Percentiles rank a stretch among this genome's conserved stretches.
These are phyloP conservation scores for Plecturocebus donacophilus DNA, from an alignment of 2,113 vertebrate species.

Conservation along the genomic window DNA sequence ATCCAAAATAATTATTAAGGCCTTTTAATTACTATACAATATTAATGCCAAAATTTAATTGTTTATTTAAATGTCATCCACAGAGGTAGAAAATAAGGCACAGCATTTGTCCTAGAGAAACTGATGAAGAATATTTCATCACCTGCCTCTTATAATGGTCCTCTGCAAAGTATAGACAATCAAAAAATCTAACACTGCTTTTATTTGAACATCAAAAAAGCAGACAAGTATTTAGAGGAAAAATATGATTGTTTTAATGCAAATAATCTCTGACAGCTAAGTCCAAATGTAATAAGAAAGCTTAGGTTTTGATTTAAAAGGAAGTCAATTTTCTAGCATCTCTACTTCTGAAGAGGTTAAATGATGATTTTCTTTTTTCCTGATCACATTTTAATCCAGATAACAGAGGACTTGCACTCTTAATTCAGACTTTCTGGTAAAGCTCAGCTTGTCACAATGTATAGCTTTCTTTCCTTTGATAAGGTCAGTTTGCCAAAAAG, in stretches of 20 bases:
- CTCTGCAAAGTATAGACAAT: neutral
- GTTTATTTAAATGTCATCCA: slow-evolving; percentile 43
- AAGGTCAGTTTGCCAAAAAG: slow-evolving; percentile 86
- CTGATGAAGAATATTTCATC: neutral
- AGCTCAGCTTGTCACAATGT: slow-evolving; percentile 78
- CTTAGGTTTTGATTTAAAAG: slow-evolving; percentile 46
- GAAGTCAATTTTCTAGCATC: slow-evolving; percentile 1
- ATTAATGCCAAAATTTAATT: neutral
- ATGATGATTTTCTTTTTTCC: slow-evolving; percentile 1
- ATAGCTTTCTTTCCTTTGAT: slow-evolving; percentile 83
- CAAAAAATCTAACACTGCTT: neutral
- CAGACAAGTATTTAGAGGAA: neutral
- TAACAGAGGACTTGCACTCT: slow-evolving; percentile 56
- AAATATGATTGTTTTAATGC: neutral
- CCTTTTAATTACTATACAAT: neutral
- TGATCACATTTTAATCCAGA: slow-evolving; percentile 74
- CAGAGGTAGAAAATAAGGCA: neutral
- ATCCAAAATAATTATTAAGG: neutral
- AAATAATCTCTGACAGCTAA: slow-evolving; percentile 8
- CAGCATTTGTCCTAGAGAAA: rapidly evolving
- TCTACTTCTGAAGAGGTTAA: slow-evolving; percentile 58
- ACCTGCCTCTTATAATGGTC: neutral
- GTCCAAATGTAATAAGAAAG: neutral
- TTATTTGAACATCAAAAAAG: slow-evolving; percentile 13
- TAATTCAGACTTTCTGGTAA: slow-evolving; percentile 77